Base-by-base conservation (phyloP, 2,888 invertebrate species). In the Alloplasta piceator region DNA sequence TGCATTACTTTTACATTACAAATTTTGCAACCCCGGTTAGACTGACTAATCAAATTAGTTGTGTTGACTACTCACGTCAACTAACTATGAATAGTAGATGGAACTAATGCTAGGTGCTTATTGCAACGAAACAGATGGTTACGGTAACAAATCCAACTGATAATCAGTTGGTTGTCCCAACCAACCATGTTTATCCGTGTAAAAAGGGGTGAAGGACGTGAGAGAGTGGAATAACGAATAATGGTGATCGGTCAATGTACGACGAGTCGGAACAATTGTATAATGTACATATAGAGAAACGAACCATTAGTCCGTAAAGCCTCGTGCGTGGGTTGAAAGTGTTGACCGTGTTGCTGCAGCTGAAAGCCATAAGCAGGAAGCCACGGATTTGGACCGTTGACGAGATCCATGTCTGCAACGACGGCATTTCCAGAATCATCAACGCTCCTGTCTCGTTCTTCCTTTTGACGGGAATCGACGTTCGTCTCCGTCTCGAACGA, bases 281-380 rank as follows among this genome's bases (percentile, higher is more conserved):
- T 68, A 82, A 81, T 82, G 74, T 76, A 78, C 66, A 73, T 9
- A 56, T 67, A 43, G 36, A 60, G 60, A 72, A 83, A 90, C 91
- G 85, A 89, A 92, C 92, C 92, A 88, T 91, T 92, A 87, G 89
- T 85, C 87, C 91, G 91, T 88, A 89, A 83, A 89, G 92, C 91
- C 88, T 92, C 92, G 82, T 91, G 89, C 72, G 88, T 86, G 12
- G 89, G 86, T 55, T 91, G 91, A 76, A 89, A 90, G 85, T 89
- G 94, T 93, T 94, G 93, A 95, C 50, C 60, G 94, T 95, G 91
- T 73, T 93, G 93, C 92, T 94, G 94, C 87, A 95, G 94, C 89
- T 95, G 93, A 93, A 95, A 96, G 87, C 96, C 96, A 91, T 96
- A 96, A 87, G 96, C 96, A 86, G 96, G 96, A 92, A 96, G 94